Conservation (phyloP, 1,140 invertebrate species). For the Ericerus pela region DNA sequence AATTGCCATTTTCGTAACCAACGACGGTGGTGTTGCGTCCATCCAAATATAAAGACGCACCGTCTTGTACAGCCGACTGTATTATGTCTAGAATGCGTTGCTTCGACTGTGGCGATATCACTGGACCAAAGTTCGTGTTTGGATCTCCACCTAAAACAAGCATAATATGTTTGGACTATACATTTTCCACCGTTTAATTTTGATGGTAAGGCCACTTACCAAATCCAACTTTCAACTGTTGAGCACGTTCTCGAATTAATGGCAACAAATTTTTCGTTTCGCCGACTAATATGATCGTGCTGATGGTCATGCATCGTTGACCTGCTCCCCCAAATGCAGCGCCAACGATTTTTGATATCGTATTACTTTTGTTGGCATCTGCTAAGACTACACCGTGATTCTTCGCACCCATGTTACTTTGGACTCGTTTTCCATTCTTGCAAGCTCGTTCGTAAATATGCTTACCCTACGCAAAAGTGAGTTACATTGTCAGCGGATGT, state of each 20-base stretch:
- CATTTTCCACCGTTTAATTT: no score
- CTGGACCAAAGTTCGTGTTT: conserved; percentile 90
- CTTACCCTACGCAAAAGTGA: conserved; percentile 53
- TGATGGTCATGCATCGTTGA: conserved; percentile 96
- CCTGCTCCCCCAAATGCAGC: conserved; percentile 91
- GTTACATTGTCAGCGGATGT: no score
- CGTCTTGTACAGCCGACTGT: conserved; percentile 74
- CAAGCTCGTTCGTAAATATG: conserved; percentile 89
- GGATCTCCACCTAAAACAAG: no score
- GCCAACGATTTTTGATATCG: conserved; percentile 82
- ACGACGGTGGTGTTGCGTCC: conserved; percentile 68
- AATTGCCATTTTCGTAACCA: conserved; percentile 92
- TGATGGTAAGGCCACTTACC: no score
- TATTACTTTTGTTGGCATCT: conserved; percentile 95
- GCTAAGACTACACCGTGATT: conserved; percentile 95
- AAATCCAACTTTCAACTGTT: conserved; percentile 84
- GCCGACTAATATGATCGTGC: conserved; percentile 92
- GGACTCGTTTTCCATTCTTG: conserved; percentile 84
- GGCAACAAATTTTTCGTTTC: conserved; percentile 88
- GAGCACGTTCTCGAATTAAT: conserved; percentile 74
- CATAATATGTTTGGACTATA: no score
- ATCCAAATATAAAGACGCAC: conserved; percentile 77
- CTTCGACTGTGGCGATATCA: conserved; percentile 87
- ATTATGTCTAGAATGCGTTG: conserved; percentile 69
- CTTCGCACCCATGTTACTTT: conserved; percentile 98